Percentiles rank a stretch among this genome's conserved stretches.
phyloP scores from a whole-genome alignment of 2,888 invertebrate genomes.

The Cryptus armator region DNA sequence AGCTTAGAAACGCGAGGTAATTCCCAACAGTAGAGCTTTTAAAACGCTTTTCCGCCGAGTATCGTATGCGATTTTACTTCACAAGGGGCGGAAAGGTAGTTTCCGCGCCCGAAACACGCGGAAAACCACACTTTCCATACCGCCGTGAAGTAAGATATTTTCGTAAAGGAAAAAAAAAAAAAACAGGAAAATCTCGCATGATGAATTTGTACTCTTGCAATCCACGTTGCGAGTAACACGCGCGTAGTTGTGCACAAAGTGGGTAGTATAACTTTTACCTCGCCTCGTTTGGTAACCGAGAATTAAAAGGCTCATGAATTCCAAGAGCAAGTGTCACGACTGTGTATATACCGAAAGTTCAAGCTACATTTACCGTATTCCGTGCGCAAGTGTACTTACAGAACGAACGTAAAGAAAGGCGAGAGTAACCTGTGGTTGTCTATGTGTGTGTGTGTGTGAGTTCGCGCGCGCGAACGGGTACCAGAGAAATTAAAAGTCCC shows the following conservation, averaged over 20 bases:
- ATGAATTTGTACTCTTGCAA: neutral
- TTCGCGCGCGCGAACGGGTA: neutral
- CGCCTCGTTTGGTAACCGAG: conserved; percentile 18
- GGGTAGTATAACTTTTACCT: neutral
- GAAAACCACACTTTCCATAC: no score
- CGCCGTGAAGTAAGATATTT: neutral
- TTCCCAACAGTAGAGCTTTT: no score
- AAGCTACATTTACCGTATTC: conserved; percentile 1
- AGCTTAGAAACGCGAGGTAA: no score
- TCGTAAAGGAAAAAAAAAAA: neutral
- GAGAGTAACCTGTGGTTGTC: neutral
- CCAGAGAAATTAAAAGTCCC: conserved; percentile 56
- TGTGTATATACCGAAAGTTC: conserved; percentile 8
- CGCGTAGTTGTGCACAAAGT: neutral
- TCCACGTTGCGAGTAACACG: neutral
- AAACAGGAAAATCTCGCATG: neutral
- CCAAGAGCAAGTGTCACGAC: conserved; percentile 27
- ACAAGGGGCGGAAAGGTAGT: no score
- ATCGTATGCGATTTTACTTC: no score
- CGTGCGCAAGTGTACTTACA: neutral
- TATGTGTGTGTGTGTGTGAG: neutral
- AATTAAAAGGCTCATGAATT: conserved; percentile 48
- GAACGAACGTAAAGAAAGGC: conserved; percentile 19
- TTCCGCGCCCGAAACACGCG: no score
- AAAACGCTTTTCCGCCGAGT: no score